Evolutionary conservation across 2,113 vertebrate species (phyloP).

Genomic region (Alectura lathami): DNA sequence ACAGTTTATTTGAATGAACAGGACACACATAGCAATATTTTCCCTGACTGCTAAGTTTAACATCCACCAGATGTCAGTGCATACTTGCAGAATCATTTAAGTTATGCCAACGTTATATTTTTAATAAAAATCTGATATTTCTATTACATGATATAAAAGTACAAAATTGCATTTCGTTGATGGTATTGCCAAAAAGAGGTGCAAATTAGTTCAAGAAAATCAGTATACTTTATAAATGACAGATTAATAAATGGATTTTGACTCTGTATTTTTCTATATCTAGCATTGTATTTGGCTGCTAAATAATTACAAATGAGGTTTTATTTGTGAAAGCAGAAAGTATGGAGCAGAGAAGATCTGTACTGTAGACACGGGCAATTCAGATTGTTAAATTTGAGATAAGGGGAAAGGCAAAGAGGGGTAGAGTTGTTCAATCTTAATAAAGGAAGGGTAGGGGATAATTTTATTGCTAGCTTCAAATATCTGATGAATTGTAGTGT

Average conservation of each 20-base stretch:
- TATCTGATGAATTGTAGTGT: not conserved
- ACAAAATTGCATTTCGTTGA: not conserved
- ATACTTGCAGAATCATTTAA: not conserved
- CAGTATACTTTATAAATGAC: not conserved
- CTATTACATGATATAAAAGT: not conserved
- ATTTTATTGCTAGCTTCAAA: not conserved
- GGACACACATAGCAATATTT: fast-evolving
- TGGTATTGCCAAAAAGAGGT: not conserved
- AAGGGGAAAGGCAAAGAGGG: not conserved
- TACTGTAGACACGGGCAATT: not conserved
- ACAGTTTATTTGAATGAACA: not conserved
- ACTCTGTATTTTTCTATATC: not conserved
- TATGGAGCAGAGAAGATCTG: not conserved
- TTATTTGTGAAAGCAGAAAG: not conserved
- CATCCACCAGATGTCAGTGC: constrained; percentile 56
- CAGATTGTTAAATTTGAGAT: not conserved
- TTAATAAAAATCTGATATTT: not conserved
- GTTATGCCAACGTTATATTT: fast-evolving
- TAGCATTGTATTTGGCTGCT: not conserved
- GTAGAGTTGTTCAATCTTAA: not conserved
- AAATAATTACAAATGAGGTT: not conserved
- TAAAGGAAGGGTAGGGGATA: not conserved
- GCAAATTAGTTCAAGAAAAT: not conserved
- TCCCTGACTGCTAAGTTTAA: not conserved
- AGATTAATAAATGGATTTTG: not conserved